Conservation (phyloP, 2,113 vertebrate species). For the Toxostoma redivivum region DNA sequence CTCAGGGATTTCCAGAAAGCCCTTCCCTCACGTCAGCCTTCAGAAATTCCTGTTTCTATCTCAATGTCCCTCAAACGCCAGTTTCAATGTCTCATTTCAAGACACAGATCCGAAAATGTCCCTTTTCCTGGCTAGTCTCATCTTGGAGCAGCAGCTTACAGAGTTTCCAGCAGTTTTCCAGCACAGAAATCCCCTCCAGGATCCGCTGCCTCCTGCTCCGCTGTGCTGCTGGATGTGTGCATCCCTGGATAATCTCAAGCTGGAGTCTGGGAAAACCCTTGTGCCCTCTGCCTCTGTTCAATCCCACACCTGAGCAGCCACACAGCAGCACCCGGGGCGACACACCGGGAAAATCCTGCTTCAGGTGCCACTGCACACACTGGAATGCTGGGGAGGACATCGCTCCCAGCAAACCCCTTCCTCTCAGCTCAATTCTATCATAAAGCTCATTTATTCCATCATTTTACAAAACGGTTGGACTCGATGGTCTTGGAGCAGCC, state of each 20-base stretch:
- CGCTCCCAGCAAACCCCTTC: neutral
- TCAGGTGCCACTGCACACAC: neutral
- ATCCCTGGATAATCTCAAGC: fast-evolving
- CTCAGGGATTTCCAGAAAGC: neutral
- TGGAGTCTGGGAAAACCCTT: neutral
- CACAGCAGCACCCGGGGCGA: neutral
- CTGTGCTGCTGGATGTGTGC: fast-evolving
- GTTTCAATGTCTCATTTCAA: neutral
- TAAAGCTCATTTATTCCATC: neutral
- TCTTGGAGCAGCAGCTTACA: neutral
- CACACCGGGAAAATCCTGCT: neutral
- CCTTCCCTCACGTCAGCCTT: neutral
- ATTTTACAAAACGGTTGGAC: neutral
- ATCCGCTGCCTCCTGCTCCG: fast-evolving
- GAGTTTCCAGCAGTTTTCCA: neutral
- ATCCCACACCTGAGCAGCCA: neutral
- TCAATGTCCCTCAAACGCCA: neutral
- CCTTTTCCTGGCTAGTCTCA: neutral
- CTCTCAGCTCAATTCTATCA: neutral
- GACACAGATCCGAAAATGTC: neutral
- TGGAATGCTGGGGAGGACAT: neutral
- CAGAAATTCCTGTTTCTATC: neutral
- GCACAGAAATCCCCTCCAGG: fast-evolving
- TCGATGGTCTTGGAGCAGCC: neutral
- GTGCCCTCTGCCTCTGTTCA: neutral